These are phyloP conservation scores for Eudasyphora cyanicolor DNA, from an alignment of 2,888 invertebrate species.

Conservation along the genomic window DNA sequence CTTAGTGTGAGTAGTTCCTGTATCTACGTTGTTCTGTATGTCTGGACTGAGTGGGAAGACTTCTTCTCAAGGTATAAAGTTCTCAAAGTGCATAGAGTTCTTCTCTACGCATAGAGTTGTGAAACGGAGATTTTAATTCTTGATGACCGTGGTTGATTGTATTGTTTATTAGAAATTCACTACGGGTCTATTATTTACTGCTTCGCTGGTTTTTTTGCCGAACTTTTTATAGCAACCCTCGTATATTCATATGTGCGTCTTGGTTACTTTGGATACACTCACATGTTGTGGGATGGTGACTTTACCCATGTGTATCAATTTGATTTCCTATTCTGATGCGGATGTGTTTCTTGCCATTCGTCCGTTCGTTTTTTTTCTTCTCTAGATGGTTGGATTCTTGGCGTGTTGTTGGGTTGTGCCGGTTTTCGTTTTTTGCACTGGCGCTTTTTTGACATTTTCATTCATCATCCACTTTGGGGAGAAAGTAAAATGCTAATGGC, in stretches of 20 bases:
- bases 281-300: constrained; percentile 4
- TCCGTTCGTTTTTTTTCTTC: constrained; percentile 3
- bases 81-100: no score
- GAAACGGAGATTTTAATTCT: no score
- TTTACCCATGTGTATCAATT: constrained; percentile 59
- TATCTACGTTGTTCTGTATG: no score
- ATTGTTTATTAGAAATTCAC: no score
- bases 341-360: constrained; percentile 22
- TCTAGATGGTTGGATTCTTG: not conserved
- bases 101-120: no score
- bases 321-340: constrained; percentile 19
- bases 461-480: constrained; percentile 70
- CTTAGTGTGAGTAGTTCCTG: no score
- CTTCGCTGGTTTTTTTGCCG: not conserved
- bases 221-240: not conserved
- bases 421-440: constrained; percentile 38
- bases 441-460: constrained; percentile 73
- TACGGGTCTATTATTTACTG: no score
- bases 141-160: no score
- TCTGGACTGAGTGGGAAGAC: no score
- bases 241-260: not conserved
- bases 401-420: constrained; percentile 10
- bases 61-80: no score
- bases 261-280: constrained; percentile 8
- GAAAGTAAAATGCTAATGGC: constrained; percentile 55